Base-by-base conservation (phyloP, 2,888 invertebrate genomes). In the Ptychoptera albimana region DNA sequence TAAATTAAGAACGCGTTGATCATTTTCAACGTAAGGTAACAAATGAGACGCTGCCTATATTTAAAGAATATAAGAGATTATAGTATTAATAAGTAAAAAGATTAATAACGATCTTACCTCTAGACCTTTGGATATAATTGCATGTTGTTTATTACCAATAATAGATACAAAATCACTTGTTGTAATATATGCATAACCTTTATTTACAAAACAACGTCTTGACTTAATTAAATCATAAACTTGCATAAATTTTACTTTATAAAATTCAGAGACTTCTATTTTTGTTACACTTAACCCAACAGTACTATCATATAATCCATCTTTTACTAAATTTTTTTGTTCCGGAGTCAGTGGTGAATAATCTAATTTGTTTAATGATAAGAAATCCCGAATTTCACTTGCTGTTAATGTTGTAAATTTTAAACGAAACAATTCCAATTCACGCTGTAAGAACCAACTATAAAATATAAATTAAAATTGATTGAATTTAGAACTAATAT, bases 151-250 rank as follows among this genome's bases (percentile, higher is more conserved):
- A 4, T 82, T 75, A 30, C 80, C 72, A 37, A 98, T 72, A 41
- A 96, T 80, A 8, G 85, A 82, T 39, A 85, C 74, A 53, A 98
- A 74, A 54, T 96, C 94, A 50, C 71, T 73, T 48, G 80, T 77
- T 1, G 88, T 82, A 39, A 97, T 81, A 61, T 84, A 97, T 1
- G 93, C 96, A 61, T 70, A 82, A 4, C 98, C 97, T 45, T 69
- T 68, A 52, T 73, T 72, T 1, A 98, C 57, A 56, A 77, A 92
- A 5, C 91, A 87, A 60, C 74, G 81, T 48, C 94, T 74, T 11
- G 64, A 65, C 56, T 73, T 75, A 2, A 98, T 79, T 50, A 97
- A 71, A 57, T 94, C 91, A 15, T 83, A 63, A 0, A 92, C 96
- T 62, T 91, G 83, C 43, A 72, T 74, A 60, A 93, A 97, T 36